A percentile compares a stretch with the other conserved stretches of the same genome.
Evolutionary conservation across 37 sponge, comb jelly and placozoan species (phyloP).

Genomic region (Spongilla lacustris): DNA sequence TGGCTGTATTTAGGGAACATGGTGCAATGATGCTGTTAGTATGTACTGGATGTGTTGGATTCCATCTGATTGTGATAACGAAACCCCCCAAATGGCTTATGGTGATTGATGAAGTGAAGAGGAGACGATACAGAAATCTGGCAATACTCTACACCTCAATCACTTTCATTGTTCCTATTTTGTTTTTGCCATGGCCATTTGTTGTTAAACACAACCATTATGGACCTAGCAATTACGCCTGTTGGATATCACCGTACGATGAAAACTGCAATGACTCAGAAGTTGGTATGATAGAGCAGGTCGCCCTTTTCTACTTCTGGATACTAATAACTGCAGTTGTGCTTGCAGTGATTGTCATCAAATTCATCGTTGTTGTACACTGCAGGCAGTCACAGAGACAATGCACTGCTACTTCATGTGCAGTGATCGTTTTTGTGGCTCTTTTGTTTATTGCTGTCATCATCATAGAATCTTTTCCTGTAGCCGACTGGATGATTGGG

Average conservation of each 20-base stretch:
- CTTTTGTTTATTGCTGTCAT: not conserved
- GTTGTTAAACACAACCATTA: not conserved
- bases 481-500: not conserved
- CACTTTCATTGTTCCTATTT: not conserved
- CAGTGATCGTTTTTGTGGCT: not conserved
- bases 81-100: not conserved
- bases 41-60: not conserved
- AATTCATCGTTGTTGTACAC: not conserved
- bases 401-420: not conserved
- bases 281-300: too few relatives aligned
- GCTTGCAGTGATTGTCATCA: not conserved
- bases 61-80: not conserved
- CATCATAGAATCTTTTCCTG: not conserved
- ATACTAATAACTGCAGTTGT: not conserved
- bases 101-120: not conserved
- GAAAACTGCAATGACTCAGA: not conserved
- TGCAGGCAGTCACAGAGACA: not conserved
- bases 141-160: not conserved
- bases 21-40: not conserved
- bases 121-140: not conserved
- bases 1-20: not conserved
- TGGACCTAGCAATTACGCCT: not conserved
- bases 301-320: too few relatives aligned
- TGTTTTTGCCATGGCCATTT: not conserved
- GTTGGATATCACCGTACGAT: not conserved